Percentiles rank a stretch among this genome's conserved stretches.
These are phyloP conservation scores for Leptinotarsa haldemani DNA, from an alignment of 2,888 invertebrate genomes.

Conservation along the genomic window DNA sequence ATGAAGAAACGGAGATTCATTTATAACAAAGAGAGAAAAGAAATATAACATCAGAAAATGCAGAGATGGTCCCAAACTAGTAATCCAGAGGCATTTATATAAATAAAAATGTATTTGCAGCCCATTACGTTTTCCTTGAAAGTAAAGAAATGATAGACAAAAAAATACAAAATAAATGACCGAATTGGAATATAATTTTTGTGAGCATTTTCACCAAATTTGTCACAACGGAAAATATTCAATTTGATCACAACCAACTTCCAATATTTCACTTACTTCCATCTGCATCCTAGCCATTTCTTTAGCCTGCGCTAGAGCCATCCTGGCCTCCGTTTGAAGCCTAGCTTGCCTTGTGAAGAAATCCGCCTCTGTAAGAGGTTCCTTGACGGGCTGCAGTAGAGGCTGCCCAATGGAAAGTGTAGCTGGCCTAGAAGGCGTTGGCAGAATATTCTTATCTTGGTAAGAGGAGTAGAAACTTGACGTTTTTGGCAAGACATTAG, in stretches of 20 bases:
- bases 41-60: too few relatives aligned
- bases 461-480: conserved; percentile 27
- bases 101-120: too few relatives aligned
- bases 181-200: too few relatives aligned
- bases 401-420: conserved; percentile 65
- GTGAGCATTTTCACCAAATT: too few relatives aligned
- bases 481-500: conserved; percentile 30
- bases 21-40: too few relatives aligned
- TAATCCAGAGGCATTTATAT: too few relatives aligned
- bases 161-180: too few relatives aligned
- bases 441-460: conserved; percentile 27
- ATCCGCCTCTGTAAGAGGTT: conserved; percentile 75
- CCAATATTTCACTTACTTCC: conserved; percentile 71
- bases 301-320: conserved; percentile 90
- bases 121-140: too few relatives aligned
- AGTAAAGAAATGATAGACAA: too few relatives aligned
- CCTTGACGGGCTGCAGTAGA: conserved; percentile 65
- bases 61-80: too few relatives aligned
- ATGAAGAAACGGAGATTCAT: too few relatives aligned
- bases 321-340: conserved; percentile 86
- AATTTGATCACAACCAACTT: background rate
- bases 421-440: conserved; percentile 53
- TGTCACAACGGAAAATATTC: background rate
- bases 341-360: conserved; percentile 85
- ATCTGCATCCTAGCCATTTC: conserved; percentile 93